Percentiles rank a stretch among this genome's conserved stretches.
These are phyloP conservation scores for Narcine bancroftii DNA, from an alignment of 2,113 vertebrate species.

Conservation along the genomic window DNA sequence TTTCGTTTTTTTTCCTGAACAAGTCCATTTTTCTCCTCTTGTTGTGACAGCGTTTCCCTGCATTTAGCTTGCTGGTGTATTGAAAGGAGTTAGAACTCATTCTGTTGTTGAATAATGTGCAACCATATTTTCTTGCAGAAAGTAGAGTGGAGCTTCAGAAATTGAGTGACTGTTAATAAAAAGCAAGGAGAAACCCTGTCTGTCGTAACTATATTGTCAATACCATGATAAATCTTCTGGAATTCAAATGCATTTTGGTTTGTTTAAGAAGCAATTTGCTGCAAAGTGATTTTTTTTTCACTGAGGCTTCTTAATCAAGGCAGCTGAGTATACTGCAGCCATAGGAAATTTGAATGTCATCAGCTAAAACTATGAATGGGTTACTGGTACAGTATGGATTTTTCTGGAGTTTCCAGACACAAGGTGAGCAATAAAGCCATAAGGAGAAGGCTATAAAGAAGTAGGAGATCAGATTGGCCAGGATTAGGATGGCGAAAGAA, in stretches of 20 bases:
- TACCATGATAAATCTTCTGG: background rate
- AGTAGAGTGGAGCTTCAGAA: background rate
- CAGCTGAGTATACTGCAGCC: background rate
- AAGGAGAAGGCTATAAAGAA: background rate
- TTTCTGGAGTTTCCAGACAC: background rate
- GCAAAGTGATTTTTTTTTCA: background rate
- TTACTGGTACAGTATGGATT: background rate
- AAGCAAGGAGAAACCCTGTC: background rate
- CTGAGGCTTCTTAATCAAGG: background rate
- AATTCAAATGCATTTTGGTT: background rate
- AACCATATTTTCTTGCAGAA: background rate
- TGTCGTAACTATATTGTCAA: background rate
- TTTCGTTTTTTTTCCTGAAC: background rate
- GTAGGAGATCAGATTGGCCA: background rate
- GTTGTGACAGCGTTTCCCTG: conserved; percentile 33
- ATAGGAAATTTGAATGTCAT: background rate
- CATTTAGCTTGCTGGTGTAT: background rate
- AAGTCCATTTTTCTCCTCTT: background rate
- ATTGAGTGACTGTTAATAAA: background rate
- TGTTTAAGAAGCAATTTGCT: background rate
- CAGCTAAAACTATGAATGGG: background rate
- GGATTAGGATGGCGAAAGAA: background rate
- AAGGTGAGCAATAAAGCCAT: background rate
- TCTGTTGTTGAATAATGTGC: background rate
- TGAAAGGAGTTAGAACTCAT: background rate